These are phyloP conservation scores for Lomographa bimaculata DNA, from an alignment of 2,888 invertebrate genomes.

Conservation along the genomic window DNA sequence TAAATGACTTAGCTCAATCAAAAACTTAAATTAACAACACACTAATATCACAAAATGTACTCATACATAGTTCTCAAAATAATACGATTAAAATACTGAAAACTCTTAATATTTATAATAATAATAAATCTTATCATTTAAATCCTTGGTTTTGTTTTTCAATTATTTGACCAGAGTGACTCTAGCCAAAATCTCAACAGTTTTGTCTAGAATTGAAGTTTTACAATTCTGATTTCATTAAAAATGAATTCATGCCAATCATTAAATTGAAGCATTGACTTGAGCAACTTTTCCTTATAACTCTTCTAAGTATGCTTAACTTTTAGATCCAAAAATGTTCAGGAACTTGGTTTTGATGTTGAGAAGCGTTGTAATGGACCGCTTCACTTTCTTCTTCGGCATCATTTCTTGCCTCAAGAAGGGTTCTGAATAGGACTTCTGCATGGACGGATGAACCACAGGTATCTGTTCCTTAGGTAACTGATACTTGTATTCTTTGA, in stretches of 20 bases:
- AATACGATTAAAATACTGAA: slow-evolving; percentile 10
- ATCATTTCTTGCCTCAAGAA: slow-evolving; percentile 61
- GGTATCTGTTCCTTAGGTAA: slow-evolving; percentile 53
- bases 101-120: slow-evolving; percentile 5
- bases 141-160: slow-evolving; percentile 8
- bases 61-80: slow-evolving; percentile 13
- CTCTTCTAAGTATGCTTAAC: slow-evolving; percentile 48
- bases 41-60: slow-evolving; percentile 29
- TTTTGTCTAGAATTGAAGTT: slow-evolving; percentile 46
- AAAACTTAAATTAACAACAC: slow-evolving; percentile 7
- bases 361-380: slow-evolving; percentile 72
- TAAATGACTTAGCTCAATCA: too few relatives aligned
- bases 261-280: slow-evolving; percentile 73
- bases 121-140: not conserved
- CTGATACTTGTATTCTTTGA: slow-evolving; percentile 77
- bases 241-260: slow-evolving; percentile 40
- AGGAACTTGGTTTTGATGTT: slow-evolving; percentile 76
- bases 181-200: slow-evolving; percentile 10
- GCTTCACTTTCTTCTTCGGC: slow-evolving; percentile 76
- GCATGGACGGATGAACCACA: slow-evolving; percentile 44
- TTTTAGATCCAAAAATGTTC: slow-evolving; percentile 72
- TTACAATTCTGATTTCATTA: slow-evolving; percentile 37
- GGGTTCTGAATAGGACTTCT: slow-evolving; percentile 70
- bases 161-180: slow-evolving; percentile 9
- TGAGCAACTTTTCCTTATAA: slow-evolving; percentile 68